Percentiles rank a stretch among this genome's conserved stretches.
Conservation (phyloP, 2,113 vertebrate species). For the Thunnus thynnus region DNA sequence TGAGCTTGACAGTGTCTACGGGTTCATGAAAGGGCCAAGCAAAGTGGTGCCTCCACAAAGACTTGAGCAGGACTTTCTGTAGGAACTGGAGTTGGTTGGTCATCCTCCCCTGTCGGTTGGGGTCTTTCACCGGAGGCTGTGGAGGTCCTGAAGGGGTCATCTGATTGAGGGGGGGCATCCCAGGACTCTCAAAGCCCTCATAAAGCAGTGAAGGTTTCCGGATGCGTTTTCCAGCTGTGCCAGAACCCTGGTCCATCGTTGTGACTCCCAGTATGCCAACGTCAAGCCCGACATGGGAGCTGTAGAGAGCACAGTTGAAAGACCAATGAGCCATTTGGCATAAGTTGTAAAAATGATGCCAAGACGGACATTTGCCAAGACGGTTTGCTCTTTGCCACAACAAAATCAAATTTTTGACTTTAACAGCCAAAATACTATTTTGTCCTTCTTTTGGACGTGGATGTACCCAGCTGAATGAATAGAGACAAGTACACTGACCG, state of each 20-base stretch:
- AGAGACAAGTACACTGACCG: neutral
- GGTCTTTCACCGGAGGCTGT: constrained; percentile 87
- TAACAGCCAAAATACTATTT: too few relatives aligned
- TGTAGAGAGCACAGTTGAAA: constrained; percentile 57
- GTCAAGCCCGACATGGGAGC: constrained; percentile 76
- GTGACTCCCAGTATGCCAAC: constrained; percentile 69
- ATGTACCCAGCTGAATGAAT: neutral
- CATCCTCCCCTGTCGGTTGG: constrained; percentile 88
- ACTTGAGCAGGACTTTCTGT: constrained; percentile 93
- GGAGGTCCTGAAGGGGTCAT: constrained; percentile 82
- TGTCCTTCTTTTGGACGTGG: too few relatives aligned
- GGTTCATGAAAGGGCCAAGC: constrained; percentile 96
- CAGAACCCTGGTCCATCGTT: constrained; percentile 84
- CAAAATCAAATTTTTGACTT: too few relatives aligned
- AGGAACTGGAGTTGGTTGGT: constrained; percentile 96
- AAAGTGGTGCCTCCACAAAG: constrained; percentile 95
- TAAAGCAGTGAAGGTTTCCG: constrained; percentile 93
- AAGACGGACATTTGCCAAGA: neutral
- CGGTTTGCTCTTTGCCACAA: neutral
- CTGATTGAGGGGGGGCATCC: constrained; percentile 85
- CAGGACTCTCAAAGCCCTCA: constrained; percentile 93
- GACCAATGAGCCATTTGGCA: constrained; percentile 23
- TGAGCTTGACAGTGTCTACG: constrained; percentile 91
- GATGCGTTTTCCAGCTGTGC: constrained; percentile 91
- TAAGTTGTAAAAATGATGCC: neutral